Evolutionary conservation across 2,797 vertebrate genomes (phyloP).

Genomic region (Sebastiscus albofasciatus): DNA sequence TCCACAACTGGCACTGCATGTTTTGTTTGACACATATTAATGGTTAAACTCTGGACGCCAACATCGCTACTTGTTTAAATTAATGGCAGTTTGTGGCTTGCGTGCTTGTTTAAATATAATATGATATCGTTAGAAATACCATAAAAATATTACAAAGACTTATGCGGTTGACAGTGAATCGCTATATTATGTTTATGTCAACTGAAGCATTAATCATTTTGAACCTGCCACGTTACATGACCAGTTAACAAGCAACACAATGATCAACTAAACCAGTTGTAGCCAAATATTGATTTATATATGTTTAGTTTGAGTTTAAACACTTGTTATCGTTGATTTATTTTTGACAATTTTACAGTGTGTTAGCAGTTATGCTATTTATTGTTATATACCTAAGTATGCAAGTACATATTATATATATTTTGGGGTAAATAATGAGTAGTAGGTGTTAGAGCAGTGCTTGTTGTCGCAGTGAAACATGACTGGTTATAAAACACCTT

Average conservation of each 20-base stretch:
- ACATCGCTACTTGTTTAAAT: background rate
- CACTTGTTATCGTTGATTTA: background rate
- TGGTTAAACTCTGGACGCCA: background rate
- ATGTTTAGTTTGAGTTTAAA: background rate
- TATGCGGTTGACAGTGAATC: background rate
- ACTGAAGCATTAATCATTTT: background rate
- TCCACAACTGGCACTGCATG: background rate
- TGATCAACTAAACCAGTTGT: background rate
- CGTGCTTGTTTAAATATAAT: background rate
- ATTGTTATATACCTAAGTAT: no score
- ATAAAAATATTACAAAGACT: background rate
- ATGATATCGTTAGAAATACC: conserved; percentile 16
- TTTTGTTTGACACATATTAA: background rate
- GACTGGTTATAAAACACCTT: conserved; percentile 43
- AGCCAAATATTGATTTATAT: background rate
- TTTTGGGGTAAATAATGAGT: background rate
- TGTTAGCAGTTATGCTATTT: accelerated
- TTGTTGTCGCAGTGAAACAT: conserved; percentile 7
- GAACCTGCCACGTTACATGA: background rate
- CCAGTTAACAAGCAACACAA: background rate
- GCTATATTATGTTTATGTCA: background rate
- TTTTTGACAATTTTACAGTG: background rate
- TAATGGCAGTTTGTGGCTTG: background rate
- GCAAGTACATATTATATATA: background rate
- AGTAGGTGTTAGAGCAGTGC: background rate